Evolutionary conservation across 2,888 invertebrate genomes (phyloP).

Genomic region (Ecliptopera silaceata): DNA sequence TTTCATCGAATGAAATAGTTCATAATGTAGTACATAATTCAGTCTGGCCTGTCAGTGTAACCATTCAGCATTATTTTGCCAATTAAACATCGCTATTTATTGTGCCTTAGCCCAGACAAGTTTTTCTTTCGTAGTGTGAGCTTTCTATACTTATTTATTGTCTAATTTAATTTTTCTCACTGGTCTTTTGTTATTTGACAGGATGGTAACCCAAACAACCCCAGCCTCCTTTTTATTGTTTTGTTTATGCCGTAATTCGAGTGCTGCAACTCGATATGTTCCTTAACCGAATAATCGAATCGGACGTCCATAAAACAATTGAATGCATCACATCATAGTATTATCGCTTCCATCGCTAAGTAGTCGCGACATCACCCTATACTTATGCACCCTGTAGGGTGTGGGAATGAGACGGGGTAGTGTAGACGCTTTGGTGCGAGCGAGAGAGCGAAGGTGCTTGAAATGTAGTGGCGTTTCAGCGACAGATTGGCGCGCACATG

Average conservation of each 20-base stretch:
- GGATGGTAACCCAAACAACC: neutral
- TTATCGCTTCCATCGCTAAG: conserved; percentile 72
- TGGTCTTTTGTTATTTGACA: neutral
- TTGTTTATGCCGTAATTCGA: conserved; percentile 42
- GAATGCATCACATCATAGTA: conserved; percentile 66
- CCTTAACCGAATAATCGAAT: conserved; percentile 65
- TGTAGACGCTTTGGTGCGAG: conserved; percentile 32
- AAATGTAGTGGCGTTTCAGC: conserved; percentile 68
- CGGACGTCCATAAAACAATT: conserved; percentile 72
- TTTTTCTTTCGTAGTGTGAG: neutral
- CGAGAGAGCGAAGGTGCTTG: conserved; percentile 51
- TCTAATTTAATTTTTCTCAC: neutral
- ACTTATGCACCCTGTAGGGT: conserved; percentile 41
- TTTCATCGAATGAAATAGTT: too few relatives aligned
- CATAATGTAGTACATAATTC: too few relatives aligned
- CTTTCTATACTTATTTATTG: neutral
- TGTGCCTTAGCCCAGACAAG: neutral
- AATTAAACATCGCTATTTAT: too few relatives aligned
- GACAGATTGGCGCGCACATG: conserved; percentile 83
- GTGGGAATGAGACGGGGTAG: conserved; percentile 48
- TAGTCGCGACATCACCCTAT: conserved; percentile 61
- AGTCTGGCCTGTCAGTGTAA: too few relatives aligned
- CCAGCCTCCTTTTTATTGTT: conserved; percentile 14
- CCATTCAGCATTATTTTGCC: too few relatives aligned
- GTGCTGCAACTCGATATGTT: conserved; percentile 49